Base-by-base conservation (phyloP, 2,797 vertebrate genomes). In the Neosalanx taihuensis region DNA sequence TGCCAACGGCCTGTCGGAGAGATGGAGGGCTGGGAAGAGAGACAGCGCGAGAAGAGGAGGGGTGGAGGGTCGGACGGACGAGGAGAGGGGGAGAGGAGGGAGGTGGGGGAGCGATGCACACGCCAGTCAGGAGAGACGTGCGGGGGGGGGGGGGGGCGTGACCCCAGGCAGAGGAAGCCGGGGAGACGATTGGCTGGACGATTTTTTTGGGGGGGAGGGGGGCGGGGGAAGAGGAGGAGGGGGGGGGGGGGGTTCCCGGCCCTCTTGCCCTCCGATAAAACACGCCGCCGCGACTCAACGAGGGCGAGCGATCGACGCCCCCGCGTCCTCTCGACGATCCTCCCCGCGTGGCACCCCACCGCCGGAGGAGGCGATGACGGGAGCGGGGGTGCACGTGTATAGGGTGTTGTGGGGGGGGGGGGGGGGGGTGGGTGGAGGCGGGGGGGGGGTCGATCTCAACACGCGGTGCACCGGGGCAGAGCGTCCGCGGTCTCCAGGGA, bases 401-500 rank as follows among this genome's bases (percentile, higher is more conserved):
- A 30, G 12, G 20, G 10, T 13, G 20, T 4, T 15, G 20, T 6
- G 20, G 6, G 6, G 18, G 10, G 58, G 30, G 3, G 31, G 30
- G 12, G 41, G 37, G 37, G 37, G 2, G 31, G 30, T 2, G 41
- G 37, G 37, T 9, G 2, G 56, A 20, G 6, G 61, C 60, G 23
- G 64, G 17, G 10, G 71, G 56, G 77, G 75, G 66, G 75, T 69
- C 37, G 69, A 26, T 33, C 78, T 83, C 70, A 69, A 80, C 70
- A 87, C 3, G 41, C 71, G 85, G 87, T 71, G 82, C 84, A 73
- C 18, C 33, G 5, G 5, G 64, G 70, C 49, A 66, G 60, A 76
- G 73, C 18, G 15, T 56, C 51, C 18, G 51, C 65, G 56, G 72
- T 85, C 79, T 88, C 88, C 76, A 60, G 78, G 82, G 90, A 75